Percentiles rank a stretch among this genome's conserved stretches.
Conservation (phyloP, 2,888 invertebrate species). For the Lasiommata megera region DNA sequence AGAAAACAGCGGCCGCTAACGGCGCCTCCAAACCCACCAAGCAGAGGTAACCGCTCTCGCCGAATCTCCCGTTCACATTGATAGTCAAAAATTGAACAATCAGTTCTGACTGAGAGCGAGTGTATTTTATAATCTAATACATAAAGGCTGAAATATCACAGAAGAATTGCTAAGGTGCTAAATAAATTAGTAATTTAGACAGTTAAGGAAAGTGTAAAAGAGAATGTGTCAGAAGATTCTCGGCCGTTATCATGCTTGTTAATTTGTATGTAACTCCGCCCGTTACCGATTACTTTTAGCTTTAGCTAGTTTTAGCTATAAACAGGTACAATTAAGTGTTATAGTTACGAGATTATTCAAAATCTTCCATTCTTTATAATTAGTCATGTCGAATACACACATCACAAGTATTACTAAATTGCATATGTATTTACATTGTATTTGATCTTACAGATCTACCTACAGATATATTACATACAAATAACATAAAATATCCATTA, state of each 20-base stretch:
- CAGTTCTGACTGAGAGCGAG: slow-evolving; percentile 52
- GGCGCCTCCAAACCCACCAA: slow-evolving; percentile 82
- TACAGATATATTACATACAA: too few relatives aligned
- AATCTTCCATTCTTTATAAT: slow-evolving; percentile 45
- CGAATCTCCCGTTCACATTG: slow-evolving; percentile 39
- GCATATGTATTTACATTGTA: background rate
- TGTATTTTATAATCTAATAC: slow-evolving; percentile 61
- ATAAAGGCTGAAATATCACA: slow-evolving; percentile 78
- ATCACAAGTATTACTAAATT: slow-evolving; percentile 19
- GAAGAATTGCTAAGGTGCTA: slow-evolving; percentile 79
- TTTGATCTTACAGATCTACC: too few relatives aligned
- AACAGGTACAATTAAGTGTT: slow-evolving; percentile 58
- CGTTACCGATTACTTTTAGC: slow-evolving; percentile 76
- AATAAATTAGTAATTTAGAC: slow-evolving; percentile 67
- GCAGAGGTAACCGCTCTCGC: slow-evolving; percentile 67
- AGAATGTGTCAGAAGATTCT: slow-evolving; percentile 49
- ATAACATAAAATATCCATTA: background rate
- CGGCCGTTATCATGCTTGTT: slow-evolving; percentile 69
- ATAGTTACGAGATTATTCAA: slow-evolving; percentile 52
- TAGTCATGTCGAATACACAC: slow-evolving; percentile 22
- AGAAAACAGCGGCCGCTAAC: slow-evolving; percentile 87
- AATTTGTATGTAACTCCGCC: slow-evolving; percentile 77
- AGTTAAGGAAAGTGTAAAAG: slow-evolving; percentile 59
- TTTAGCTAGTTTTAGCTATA: slow-evolving; percentile 65
- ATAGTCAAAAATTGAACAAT: slow-evolving; percentile 66